These are phyloP conservation scores for Zaprionus kolodkinae DNA, from an alignment of 1,140 invertebrate species.

Conservation along the genomic window DNA sequence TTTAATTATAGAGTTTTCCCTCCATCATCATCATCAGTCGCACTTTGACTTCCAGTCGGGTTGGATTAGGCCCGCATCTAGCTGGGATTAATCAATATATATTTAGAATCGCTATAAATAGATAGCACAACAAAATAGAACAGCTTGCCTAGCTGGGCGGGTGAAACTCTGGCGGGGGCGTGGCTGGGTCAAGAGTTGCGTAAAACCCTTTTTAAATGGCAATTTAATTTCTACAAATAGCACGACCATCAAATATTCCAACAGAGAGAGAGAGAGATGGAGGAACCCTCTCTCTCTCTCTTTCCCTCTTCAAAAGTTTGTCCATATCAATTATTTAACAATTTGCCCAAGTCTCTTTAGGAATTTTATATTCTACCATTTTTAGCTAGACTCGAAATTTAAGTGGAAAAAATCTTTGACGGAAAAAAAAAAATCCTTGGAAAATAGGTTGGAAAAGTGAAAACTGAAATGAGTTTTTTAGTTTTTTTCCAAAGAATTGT, in stretches of 20 bases:
- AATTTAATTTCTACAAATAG: conserved; percentile 3
- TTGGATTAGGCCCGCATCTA: neutral
- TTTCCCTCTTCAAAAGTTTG: neutral
- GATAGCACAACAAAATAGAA: neutral
- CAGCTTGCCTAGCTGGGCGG: too few species aligned
- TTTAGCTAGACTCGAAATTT: neutral
- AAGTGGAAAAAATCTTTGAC: neutral
- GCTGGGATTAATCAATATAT: neutral
- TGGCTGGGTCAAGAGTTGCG: neutral
- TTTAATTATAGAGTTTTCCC: conserved; percentile 39
- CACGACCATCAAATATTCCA: neutral
- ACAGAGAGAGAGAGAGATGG: too few species aligned
- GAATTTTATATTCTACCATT: neutral
- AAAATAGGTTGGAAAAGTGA: too few species aligned
- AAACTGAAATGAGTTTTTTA: too few species aligned
- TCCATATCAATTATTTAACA: neutral
- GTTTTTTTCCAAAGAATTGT: too few species aligned
- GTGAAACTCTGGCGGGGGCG: neutral
- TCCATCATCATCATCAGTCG: too few species aligned
- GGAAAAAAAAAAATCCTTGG: too few species aligned
- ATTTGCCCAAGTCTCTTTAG: neutral
- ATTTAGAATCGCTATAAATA: neutral
- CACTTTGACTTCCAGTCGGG: neutral
- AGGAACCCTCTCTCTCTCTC: too few species aligned
- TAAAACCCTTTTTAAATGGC: neutral